Conservation (phyloP, 2,113 vertebrate genomes). For the Mastomys coucha region DNA sequence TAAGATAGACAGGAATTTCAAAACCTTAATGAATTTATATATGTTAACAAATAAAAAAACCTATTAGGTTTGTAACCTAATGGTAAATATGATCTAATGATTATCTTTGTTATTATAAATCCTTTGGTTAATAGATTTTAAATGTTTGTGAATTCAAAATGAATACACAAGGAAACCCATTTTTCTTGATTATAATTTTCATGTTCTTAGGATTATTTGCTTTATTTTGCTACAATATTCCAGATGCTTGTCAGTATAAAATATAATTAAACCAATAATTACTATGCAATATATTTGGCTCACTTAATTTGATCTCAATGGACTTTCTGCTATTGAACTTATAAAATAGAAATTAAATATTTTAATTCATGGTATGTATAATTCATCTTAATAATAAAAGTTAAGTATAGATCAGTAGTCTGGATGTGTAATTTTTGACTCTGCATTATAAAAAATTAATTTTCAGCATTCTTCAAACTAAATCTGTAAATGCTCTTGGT, state of each 20-base stretch:
- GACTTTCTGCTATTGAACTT: constrained; percentile 38
- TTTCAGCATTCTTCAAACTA: constrained; percentile 48
- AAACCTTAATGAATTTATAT: neutral
- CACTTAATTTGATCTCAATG: neutral
- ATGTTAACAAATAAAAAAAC: neutral
- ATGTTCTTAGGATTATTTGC: constrained; percentile 27
- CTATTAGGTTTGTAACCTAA: neutral
- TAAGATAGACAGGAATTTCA: neutral
- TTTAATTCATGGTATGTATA: neutral
- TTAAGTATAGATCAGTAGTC: constrained; percentile 33
- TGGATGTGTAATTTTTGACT: constrained; percentile 52
- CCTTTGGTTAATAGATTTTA: neutral
- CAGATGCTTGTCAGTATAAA: constrained; percentile 6
- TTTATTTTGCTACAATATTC: neutral
- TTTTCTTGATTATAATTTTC: neutral
- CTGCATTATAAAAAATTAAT: constrained; percentile 35
- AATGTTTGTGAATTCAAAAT: constrained; percentile 36
- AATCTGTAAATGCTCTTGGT: constrained; percentile 51
- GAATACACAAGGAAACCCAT: neutral
- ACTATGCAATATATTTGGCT: constrained; percentile 9
- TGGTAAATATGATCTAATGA: constrained; percentile 22
- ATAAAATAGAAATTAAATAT: constrained; percentile 7
- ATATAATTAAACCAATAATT: neutral
- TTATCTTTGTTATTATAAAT: neutral
- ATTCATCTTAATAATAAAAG: constrained; percentile 50